phyloP scores from a whole-genome alignment of 2,888 invertebrate species.

The Acleris holmiana region DNA sequence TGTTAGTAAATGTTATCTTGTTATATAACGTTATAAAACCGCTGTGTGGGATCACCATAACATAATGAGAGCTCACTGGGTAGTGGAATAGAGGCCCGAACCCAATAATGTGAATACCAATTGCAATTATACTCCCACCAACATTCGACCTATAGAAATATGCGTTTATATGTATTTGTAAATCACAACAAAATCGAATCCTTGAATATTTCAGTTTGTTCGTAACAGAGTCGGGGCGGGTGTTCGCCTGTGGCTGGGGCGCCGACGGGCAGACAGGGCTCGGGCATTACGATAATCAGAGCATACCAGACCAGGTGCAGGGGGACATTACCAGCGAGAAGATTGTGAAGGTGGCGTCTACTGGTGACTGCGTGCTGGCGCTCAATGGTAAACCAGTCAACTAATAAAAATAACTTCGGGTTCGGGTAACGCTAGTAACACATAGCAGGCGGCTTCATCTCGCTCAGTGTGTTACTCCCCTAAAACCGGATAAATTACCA shows the following conservation, averaged over 20 bases:
- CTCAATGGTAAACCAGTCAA: constrained; percentile 87
- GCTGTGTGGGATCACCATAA: too few relatives aligned
- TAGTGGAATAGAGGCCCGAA: too few relatives aligned
- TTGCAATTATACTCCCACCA: too few relatives aligned
- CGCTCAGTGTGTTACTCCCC: too few relatives aligned
- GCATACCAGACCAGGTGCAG: constrained; percentile 84
- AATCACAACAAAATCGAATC: constrained; percentile 16
- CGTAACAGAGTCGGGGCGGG: constrained; percentile 90
- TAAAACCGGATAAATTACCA: too few relatives aligned
- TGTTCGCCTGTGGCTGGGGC: constrained; percentile 96
- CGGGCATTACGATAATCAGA: constrained; percentile 86
- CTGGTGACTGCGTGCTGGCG: constrained; percentile 95
- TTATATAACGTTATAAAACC: too few relatives aligned
- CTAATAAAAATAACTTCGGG: neutral
- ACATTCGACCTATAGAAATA: too few relatives aligned
- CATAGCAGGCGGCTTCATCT: too few relatives aligned
- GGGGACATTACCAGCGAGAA: constrained; percentile 94
- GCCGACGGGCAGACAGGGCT: constrained; percentile 97
- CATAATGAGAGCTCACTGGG: too few relatives aligned
- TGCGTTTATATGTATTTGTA: neutral
- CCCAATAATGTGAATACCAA: too few relatives aligned
- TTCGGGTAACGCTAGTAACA: too few relatives aligned
- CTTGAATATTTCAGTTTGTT: constrained; percentile 85
- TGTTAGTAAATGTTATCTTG: too few relatives aligned
- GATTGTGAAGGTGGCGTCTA: constrained; percentile 91